phyloP scores from a whole-genome alignment of 2,888 invertebrate species.

The Pristionchus maxplancki region DNA sequence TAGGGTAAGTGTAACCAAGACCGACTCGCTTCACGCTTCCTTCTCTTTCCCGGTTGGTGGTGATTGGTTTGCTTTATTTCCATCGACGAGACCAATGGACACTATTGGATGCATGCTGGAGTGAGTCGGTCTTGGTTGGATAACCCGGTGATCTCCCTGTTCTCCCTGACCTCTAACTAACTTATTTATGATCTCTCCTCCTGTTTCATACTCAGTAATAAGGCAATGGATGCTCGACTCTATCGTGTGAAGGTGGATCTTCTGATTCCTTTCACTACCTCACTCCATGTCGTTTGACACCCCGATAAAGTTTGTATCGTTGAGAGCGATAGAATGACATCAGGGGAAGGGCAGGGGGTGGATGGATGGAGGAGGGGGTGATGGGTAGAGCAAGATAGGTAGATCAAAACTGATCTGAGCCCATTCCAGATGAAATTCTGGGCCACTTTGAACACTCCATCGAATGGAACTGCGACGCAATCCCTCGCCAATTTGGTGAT shows the following conservation, averaged over 20 bases:
- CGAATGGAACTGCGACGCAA: no score
- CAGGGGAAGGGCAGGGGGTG: not conserved
- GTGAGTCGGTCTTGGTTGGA: not conserved
- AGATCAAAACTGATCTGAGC: not conserved
- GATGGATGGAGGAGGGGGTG: not conserved
- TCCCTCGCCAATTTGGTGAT: not conserved
- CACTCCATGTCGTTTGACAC: not conserved
- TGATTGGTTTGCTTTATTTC: not conserved
- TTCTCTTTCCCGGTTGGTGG: not conserved
- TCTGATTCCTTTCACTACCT: not conserved
- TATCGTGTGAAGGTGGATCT: not conserved
- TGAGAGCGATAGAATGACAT: not conserved
- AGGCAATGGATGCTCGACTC: not conserved
- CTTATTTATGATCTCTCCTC: not conserved
- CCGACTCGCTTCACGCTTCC: not conserved
- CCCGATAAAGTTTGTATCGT: slow-evolving; percentile 20
- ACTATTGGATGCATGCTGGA: not conserved
- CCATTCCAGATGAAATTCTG: slow-evolving; percentile 1
- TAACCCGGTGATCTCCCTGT: not conserved
- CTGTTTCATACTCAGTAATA: not conserved
- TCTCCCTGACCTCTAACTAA: not conserved
- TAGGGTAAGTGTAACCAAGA: not conserved
- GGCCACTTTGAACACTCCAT: no score
- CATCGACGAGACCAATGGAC: not conserved
- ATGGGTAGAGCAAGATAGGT: not conserved